Percentiles rank a stretch among this genome's conserved stretches.
phyloP scores from a whole-genome alignment of 2,888 invertebrate genomes.

The Piscicola geometra region DNA sequence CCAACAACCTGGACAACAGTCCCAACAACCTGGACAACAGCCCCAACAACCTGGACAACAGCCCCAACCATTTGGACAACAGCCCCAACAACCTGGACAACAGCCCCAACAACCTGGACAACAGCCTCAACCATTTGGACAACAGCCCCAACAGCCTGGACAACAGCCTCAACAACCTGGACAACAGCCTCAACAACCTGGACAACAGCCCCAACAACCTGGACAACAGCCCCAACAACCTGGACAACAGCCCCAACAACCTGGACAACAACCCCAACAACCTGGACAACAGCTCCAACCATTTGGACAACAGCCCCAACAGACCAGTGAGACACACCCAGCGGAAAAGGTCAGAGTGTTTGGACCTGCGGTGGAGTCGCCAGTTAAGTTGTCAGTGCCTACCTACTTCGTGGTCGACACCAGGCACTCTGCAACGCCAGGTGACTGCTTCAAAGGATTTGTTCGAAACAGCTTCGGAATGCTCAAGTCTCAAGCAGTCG shows the following conservation, averaged over 20 bases:
- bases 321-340: background rate
- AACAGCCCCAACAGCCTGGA: background rate
- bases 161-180: background rate
- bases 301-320: background rate
- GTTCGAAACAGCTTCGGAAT: constrained; percentile 67
- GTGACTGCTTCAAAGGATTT: too few species aligned
- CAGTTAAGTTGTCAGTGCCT: constrained; percentile 26
- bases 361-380: constrained; percentile 35
- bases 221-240: constrained; percentile 3
- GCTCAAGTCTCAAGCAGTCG: constrained; percentile 62
- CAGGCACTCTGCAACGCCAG: constrained; percentile 32
- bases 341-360: constrained; percentile 31
- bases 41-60: background rate
- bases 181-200: background rate
- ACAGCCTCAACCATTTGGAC: background rate
- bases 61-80: background rate
- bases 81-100: background rate
- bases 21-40: background rate
- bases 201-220: background rate
- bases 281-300: background rate
- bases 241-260: background rate
- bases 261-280: constrained; percentile 2
- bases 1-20: background rate
- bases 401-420: constrained; percentile 36
- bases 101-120: background rate